Base-by-base conservation (phyloP, 2,113 vertebrate genomes). In the Pteruthius melanotis region DNA sequence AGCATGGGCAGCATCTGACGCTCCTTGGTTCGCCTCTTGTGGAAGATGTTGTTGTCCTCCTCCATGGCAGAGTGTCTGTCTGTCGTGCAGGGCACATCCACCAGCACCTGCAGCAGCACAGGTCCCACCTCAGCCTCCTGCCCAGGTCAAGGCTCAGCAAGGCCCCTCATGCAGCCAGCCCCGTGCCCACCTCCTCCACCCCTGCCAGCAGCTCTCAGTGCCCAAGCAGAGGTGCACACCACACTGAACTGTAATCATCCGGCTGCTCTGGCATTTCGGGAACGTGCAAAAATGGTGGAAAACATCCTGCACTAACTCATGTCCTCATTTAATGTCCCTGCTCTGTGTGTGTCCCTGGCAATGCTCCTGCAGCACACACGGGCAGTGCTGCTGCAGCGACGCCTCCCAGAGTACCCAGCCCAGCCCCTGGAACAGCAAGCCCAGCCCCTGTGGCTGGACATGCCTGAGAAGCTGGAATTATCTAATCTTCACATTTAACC, bases 61-160 rank as follows among this genome's bases (percentile, higher is more conserved):
- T 99, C 98, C 65, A 95, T 96, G 39, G 99, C 96, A 2, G 99
- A 99, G 84, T 99, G 99, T 80, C 99, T 98, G 97, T 99, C 99
- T 15, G 98, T 99, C 7, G 99, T 99, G 94, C 99, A 99, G 42
- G 99, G 99, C 42, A 99, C 99, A 37, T 99, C 99, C 81, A 99
- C 99, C 63, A 99, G 98, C 30, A 99, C 99, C 99, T 99, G 96
- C 45, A 59, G 78, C 42, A 83, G 56, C n/a, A 92, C 11, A 90
- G 47, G 31, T 37, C 30, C 40, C 44, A 27, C 33, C 31, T 82
- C 60, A 83, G n/a, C 18, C 26, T 47, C 15, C 5, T 23, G 30
- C 31, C 16, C 10, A 11, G 44, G 20, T 4, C 50, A 23, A 47
- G 79, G 79, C 35, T 59, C 26, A 35, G 75, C 3, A 0, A 89